A percentile compares a stretch with the other conserved stretches of the same genome.
phyloP scores from a whole-genome alignment of 2,113 vertebrate species.

The Nothocercus nigrocapillus region DNA sequence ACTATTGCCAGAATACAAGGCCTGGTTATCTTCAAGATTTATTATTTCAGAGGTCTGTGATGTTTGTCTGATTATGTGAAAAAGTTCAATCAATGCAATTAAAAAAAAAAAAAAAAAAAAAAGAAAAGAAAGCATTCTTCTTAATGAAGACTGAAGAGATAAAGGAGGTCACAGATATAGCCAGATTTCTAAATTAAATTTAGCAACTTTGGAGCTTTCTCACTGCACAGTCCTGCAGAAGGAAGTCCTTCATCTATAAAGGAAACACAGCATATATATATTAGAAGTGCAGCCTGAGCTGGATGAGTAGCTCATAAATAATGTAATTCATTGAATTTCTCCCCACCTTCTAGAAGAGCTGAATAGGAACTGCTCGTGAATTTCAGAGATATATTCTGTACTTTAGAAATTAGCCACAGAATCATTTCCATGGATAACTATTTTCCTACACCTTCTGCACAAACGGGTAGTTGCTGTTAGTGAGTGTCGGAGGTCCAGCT shows the following conservation, averaged over 20 bases:
- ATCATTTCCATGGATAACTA: constrained; percentile 25
- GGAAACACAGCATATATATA: background rate
- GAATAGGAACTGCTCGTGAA: background rate
- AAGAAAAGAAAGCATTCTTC: background rate
- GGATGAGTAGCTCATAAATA: constrained; percentile 32
- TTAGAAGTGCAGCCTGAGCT: background rate
- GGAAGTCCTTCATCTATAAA: constrained; percentile 33
- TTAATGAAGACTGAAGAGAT: background rate
- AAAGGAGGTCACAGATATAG: background rate
- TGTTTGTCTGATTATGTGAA: background rate
- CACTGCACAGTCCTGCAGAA: background rate
- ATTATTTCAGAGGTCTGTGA: background rate
- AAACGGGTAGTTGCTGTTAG: background rate
- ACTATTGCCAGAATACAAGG: background rate
- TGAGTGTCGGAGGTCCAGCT: background rate
- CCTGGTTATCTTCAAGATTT: background rate
- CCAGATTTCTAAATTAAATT: constrained; percentile 1
- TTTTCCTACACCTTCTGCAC: constrained; percentile 12
- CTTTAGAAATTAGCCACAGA: constrained; percentile 43
- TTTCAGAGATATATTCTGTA: constrained; percentile 37
- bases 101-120: background rate
- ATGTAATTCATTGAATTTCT: constrained; percentile 1
- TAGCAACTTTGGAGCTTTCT: constrained; percentile 12
- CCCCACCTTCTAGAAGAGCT: background rate
- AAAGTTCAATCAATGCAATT: background rate